Evolutionary conservation across 2,797 vertebrate genomes (phyloP).

Genomic region (Pristis pectinata): DNA sequence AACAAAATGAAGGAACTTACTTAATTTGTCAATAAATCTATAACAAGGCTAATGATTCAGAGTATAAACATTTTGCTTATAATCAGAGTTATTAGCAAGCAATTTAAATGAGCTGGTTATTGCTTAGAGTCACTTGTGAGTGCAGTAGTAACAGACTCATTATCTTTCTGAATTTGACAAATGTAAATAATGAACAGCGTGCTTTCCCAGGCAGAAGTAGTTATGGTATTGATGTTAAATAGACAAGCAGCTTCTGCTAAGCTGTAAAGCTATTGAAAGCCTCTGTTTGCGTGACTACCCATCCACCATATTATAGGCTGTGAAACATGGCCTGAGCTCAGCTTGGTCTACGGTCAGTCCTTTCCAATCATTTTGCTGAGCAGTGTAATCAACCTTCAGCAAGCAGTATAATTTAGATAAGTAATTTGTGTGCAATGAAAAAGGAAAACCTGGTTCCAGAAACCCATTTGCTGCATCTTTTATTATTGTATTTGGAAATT

Average conservation of each 20-base stretch:
- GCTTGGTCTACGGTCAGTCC: not conserved
- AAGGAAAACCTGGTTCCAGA: not conserved
- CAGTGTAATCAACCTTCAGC: not conserved
- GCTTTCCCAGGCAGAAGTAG: not conserved
- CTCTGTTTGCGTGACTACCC: not conserved
- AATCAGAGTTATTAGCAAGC: not conserved
- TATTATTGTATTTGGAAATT: not conserved
- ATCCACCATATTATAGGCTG: not conserved
- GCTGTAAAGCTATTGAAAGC: not conserved
- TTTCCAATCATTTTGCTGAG: not conserved
- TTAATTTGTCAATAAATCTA: not conserved
- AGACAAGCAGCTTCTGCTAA: not conserved
- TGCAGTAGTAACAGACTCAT: not conserved
- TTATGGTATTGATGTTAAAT: not conserved
- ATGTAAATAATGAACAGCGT: not conserved
- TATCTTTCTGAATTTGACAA: not conserved
- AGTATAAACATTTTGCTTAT: not conserved
- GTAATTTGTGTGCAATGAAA: not conserved
- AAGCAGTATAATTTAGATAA: not conserved
- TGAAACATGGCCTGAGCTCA: not conserved
- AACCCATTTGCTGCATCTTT: not conserved
- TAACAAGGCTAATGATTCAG: not conserved
- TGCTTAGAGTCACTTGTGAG: not conserved
- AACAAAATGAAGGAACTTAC: not conserved
- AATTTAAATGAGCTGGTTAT: not conserved